Evolutionary conservation across 2,797 vertebrate species (phyloP), one percentile per base, ranked within the genome.

Genomic region (Macroramphosus scolopax): DNA sequence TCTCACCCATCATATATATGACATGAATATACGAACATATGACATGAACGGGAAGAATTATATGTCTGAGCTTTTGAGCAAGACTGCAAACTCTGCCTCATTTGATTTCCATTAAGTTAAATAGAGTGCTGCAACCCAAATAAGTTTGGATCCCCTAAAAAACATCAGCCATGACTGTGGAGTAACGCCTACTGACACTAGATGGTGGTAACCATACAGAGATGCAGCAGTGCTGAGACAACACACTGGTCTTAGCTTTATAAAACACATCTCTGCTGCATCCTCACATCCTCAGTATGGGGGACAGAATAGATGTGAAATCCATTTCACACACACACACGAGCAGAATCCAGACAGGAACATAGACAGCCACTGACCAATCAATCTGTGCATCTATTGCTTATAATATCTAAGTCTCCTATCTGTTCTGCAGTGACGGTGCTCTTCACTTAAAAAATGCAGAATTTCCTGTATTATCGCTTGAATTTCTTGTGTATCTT

Each of bases 241-340:
- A 89, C 89, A 89, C 87, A 84, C 85, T 73, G 59, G 15, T 41
- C 25, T 2, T 39, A 39, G 73, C 54, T 75, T 62, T 51, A 72
- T 69, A 79, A 77, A 85, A 78, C 60, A 69, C 46, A 75, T 72
- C 75, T 81, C 45, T 78, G 34, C 81, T 72, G 83, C 76, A 83
- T 74, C 63, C 65, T 83, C 63, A 74, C 35, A 71, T 79, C 48
- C 67, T 41, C 59, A 81, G 59, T 66, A 80, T 67, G 69, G 64
- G 17, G 30, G 76, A 81, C 55, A 65, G 46, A 67, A 49, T 51
- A 39, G 53, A 74, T 58, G 45, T 43, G 15, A 71, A 80, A 86
- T 79, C 33, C 20, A 65, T 57, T 72, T 62, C 50, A 65, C 35
- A 32, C 34, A 22, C 20, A 22, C n/a, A 20, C 60, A 69, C 5